Base-by-base conservation (phyloP, 2,113 vertebrate species). In the Bubo bubo region DNA sequence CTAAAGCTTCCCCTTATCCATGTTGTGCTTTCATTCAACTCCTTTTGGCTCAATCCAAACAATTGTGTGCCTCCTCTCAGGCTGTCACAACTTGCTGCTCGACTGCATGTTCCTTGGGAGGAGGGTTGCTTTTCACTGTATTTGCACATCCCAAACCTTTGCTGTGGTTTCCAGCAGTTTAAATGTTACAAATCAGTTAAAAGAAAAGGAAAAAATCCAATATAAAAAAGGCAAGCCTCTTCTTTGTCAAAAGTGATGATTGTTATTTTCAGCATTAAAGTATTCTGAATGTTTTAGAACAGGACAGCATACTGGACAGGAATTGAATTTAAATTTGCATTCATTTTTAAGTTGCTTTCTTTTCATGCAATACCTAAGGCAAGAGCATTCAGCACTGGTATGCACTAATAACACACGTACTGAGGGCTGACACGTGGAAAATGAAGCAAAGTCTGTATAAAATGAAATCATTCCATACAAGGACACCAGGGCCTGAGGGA, bases 401-500 rank as follows among this genome's bases (percentile, higher is more conserved):
- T 63, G 73, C 45, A 58, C 41, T 89, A 81, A 77, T 34, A 80
- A 79, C 52, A 71, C 73, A 75, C 3, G 2, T 52, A 52, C 63
- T 63, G 75, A 80, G 47, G 43, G 30, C 72, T 86, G 76, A 87
- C 22, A 67, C 7, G 0, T 81, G 68, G 76, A 84, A 93, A 95
- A 90, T 37, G 24, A 88, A 83, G 58, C 41, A 47, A 95, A 91
- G 43, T 55, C 88, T 49, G 24, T 59, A 43, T 60, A 75, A 89
- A 95, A 94, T 82, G 16, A 93, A 95, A 75, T 79, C 7, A 64
- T 95, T 84, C 88, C 76, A 72, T 84, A 75, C 79, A 92, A 86
- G 75, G 86, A 74, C 47, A 88, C 52, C 2, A 15, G 64, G 59
- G 92, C 68, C 86, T 85, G 74, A 81, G 88, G 83, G 56, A 49